These are phyloP conservation scores for Agriopis aurantiaria DNA, from an alignment of 2,888 invertebrate species.

Conservation along the genomic window DNA sequence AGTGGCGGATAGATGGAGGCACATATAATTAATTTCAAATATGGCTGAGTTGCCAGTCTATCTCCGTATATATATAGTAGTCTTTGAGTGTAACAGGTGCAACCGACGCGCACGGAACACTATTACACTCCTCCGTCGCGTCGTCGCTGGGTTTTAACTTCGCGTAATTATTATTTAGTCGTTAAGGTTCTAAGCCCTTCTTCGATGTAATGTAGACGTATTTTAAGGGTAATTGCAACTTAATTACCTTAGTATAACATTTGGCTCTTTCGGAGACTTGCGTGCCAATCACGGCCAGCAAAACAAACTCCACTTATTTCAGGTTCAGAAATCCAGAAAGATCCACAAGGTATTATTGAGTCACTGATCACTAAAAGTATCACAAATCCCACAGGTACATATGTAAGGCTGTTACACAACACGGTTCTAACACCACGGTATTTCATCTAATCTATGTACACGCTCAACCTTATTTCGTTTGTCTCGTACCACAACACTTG, in stretches of 20 bases:
- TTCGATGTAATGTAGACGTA: constrained; percentile 26
- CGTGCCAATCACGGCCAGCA: constrained; percentile 69
- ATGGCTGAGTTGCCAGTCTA: too few relatives aligned
- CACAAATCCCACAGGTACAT: constrained; percentile 48
- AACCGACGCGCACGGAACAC: too few relatives aligned
- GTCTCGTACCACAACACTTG: constrained; percentile 15
- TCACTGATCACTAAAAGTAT: constrained; percentile 28
- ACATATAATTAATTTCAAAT: too few relatives aligned
- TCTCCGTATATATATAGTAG: too few relatives aligned
- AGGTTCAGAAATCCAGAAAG: constrained; percentile 38
- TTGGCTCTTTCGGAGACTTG: constrained; percentile 77
- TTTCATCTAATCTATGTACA: constrained; percentile 10
- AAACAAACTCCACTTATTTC: constrained; percentile 51
- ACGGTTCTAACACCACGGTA: constrained; percentile 28
- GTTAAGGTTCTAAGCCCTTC: constrained; percentile 13
- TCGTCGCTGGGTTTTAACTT: neutral
- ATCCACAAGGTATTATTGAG: constrained; percentile 42
- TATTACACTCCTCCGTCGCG: too few relatives aligned
- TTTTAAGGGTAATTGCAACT: constrained; percentile 35
- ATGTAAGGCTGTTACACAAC: constrained; percentile 47
- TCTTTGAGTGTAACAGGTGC: too few relatives aligned
- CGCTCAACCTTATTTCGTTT: constrained; percentile 14
- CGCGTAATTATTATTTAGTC: neutral
- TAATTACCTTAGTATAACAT: constrained; percentile 80
- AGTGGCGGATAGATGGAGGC: too few relatives aligned